These are phyloP conservation scores for Hozukius guyotensis DNA, from an alignment of 2,797 vertebrate genomes.

Conservation along the genomic window DNA sequence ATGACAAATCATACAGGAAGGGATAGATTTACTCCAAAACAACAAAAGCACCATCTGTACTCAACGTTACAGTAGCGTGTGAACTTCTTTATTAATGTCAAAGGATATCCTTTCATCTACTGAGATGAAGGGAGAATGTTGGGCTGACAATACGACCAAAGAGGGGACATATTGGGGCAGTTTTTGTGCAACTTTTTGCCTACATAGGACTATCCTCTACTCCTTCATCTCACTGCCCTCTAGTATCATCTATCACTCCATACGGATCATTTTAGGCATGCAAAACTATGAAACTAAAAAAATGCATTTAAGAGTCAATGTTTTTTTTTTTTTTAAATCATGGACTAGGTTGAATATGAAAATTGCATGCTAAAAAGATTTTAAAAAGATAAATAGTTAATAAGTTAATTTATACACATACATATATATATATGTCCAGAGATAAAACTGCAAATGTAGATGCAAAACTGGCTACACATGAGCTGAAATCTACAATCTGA, in stretches of 20 bases:
- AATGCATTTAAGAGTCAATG: neutral
- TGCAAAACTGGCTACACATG: neutral
- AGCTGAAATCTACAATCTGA: neutral
- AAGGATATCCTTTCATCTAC: constrained; percentile 15
- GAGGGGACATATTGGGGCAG: neutral
- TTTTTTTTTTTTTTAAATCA: neutral
- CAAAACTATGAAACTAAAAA: neutral
- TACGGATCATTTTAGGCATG: no score
- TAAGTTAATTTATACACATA: no score
- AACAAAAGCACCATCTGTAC: constrained; percentile 38
- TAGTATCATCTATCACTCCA: no score
- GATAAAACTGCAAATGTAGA: neutral
- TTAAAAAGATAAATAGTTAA: no score
- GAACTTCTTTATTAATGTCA: constrained; percentile 30
- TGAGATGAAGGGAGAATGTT: neutral
- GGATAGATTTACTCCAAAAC: constrained; percentile 31
- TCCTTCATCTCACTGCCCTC: neutral
- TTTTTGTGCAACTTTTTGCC: neutral
- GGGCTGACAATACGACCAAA: neutral
- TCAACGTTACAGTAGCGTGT: constrained; percentile 28
- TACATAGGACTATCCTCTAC: neutral
- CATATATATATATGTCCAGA: no score
- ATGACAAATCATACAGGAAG: constrained; percentile 31
- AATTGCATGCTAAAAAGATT: neutral
- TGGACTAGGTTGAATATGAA: neutral